Evolutionary conservation across 2,888 invertebrate species (phyloP).

Genomic region (Epicampocera succincta): DNA sequence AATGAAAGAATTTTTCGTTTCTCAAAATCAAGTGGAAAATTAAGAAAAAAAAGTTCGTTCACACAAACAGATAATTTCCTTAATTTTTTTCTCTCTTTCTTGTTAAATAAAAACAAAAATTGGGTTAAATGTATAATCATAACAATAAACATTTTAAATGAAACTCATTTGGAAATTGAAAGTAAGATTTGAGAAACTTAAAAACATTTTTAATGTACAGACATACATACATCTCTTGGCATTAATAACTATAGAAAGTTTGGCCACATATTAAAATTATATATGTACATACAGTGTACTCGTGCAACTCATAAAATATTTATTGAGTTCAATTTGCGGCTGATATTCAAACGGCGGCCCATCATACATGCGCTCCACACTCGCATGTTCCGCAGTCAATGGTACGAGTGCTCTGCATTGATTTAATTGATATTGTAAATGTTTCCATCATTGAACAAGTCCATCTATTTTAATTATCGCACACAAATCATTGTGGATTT

Average conservation of each 20-base stretch:
- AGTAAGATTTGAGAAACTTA: not conserved
- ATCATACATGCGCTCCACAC: not conserved
- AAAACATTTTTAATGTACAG: not conserved
- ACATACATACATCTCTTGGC: not conserved
- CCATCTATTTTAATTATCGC: conserved; percentile 45
- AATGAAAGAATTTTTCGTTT: conserved; percentile 25
- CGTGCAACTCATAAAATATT: conserved; percentile 23
- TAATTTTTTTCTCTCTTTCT: not conserved
- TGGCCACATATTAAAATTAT: not conserved
- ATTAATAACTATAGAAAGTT: conserved; percentile 15
- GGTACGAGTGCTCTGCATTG: no score
- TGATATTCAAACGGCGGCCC: not conserved
- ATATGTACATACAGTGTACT: no score
- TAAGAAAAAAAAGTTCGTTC: not conserved
- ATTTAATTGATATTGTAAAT: conserved; percentile 36
- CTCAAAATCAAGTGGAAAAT: conserved; percentile 24
- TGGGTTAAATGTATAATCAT: conserved; percentile 26
- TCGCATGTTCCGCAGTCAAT: not conserved
- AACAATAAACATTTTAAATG: conserved; percentile 14
- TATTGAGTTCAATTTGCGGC: conserved; percentile 8
- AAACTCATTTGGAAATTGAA: conserved; percentile 12
- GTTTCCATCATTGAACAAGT: conserved; percentile 32
- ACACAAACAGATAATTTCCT: conserved; percentile 28
- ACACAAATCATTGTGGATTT: conserved; percentile 60
- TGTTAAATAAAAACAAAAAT: conserved; percentile 1